phyloP scores from a whole-genome alignment of 2,113 vertebrate species.

The Phrynocephalus versicolor region DNA sequence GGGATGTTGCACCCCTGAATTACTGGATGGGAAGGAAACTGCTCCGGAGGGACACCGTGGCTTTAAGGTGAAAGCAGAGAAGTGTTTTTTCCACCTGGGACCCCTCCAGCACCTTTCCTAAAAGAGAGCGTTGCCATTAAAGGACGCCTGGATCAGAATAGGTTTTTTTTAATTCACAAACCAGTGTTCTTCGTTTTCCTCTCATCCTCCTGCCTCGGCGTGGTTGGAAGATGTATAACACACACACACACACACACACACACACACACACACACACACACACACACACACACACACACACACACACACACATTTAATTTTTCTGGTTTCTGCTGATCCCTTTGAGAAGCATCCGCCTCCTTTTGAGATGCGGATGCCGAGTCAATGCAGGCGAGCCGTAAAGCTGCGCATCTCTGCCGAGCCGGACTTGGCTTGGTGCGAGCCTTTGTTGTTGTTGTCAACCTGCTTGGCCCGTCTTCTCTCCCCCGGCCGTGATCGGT shows the following conservation, averaged over 20 bases:
- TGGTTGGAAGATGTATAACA: no score
- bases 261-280: no score
- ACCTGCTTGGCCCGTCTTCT: not conserved
- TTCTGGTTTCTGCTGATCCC: not conserved
- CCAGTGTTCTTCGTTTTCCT: not conserved
- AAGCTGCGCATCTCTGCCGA: not conserved
- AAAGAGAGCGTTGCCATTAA: not conserved
- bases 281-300: no score
- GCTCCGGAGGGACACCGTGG: slow-evolving; percentile 41
- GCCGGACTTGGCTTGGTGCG: not conserved
- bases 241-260: no score
- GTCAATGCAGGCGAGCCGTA: no score
- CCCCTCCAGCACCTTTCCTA: no score
- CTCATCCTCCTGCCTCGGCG: not conserved
- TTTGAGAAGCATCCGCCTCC: not conserved
- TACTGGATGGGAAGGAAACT: not conserved
- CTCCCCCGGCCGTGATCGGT: not conserved
- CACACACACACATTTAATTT: no score
- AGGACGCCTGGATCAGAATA: no score
- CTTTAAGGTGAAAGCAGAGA: slow-evolving; percentile 44
- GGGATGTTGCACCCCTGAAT: not conserved
- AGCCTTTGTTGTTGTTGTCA: slow-evolving; percentile 16
- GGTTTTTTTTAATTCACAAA: not conserved
- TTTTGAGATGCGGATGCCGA: not conserved
- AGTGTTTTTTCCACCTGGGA: slow-evolving; percentile 18